A percentile compares a stretch with the other conserved stretches of the same genome.
phyloP scores from a whole-genome alignment of 2,113 vertebrate species.

The Plotosus lineatus region DNA sequence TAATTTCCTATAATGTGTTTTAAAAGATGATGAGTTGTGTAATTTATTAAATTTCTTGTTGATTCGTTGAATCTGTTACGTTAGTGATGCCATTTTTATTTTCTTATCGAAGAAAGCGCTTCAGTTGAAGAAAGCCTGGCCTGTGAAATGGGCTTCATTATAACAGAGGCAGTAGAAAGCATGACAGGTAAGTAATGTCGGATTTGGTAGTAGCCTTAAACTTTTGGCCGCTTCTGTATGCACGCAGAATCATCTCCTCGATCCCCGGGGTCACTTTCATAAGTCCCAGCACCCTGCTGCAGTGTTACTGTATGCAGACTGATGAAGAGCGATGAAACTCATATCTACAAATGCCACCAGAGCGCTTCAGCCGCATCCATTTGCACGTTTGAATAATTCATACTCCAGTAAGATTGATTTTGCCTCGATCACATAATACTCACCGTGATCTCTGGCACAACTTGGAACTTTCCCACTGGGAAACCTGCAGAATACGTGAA shows the following conservation, averaged over 20 bases:
- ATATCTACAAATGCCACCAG: conserved; percentile 21
- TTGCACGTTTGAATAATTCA: conserved; percentile 30
- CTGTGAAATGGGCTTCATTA: background rate
- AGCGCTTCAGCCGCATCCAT: conserved; percentile 17
- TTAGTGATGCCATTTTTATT: background rate
- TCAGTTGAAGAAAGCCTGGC: background rate
- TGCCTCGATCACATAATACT: conserved; percentile 13
- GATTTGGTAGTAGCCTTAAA: background rate
- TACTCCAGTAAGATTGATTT: conserved; percentile 16
- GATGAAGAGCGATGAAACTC: conserved; percentile 32
- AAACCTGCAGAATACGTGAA: conserved; percentile 5
- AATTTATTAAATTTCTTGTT: background rate
- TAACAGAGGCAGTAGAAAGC: background rate
- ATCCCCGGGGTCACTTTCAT: conserved; percentile 22
- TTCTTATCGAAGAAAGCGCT: background rate
- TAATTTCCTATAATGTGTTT: too few relatives aligned
- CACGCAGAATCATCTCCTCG: background rate
- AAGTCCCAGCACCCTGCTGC: background rate
- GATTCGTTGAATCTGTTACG: background rate
- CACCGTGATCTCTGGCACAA: background rate
- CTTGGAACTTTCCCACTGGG: conserved; percentile 8
- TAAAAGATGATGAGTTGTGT: background rate
- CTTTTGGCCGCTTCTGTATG: background rate
- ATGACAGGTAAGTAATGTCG: background rate
- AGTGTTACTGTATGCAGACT: conserved; percentile 17